These are phyloP conservation scores for Centropyge bicolor DNA, from an alignment of 2,797 vertebrate species.

Conservation along the genomic window DNA sequence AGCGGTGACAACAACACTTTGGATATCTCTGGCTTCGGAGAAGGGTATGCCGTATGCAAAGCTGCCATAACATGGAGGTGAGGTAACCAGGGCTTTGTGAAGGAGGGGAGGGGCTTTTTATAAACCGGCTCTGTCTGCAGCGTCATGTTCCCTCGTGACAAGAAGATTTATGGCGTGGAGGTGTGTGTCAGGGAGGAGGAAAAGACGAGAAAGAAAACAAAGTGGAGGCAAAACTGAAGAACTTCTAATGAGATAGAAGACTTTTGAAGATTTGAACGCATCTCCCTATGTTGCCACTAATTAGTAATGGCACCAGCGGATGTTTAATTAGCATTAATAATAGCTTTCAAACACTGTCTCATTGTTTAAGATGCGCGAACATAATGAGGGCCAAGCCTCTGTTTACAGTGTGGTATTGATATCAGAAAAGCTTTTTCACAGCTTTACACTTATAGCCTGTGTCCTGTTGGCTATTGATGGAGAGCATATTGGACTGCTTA, in stretches of 20 bases:
- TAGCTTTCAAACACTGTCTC: conserved; percentile 36
- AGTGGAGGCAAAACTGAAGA: conserved; percentile 14
- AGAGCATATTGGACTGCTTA: neutral
- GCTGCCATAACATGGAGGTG: conserved; percentile 67
- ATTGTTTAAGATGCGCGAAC: conserved; percentile 22
- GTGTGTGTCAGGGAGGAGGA: neutral
- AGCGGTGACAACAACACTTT: conserved; percentile 52
- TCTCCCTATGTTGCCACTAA: conserved; percentile 38
- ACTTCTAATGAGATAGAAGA: conserved; percentile 30
- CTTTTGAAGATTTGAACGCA: conserved; percentile 27
- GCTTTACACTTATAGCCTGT: conserved; percentile 1
- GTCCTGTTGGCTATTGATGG: conserved; percentile 4
- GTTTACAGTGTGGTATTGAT: conserved; percentile 28
- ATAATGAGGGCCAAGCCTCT: conserved; percentile 40
- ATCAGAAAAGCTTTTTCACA: neutral
- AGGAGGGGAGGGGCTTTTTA: conserved; percentile 59
- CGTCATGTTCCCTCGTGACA: conserved; percentile 71
- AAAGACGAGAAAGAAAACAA: conserved; percentile 12
- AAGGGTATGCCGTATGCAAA: conserved; percentile 56
- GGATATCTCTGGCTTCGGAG: conserved; percentile 51
- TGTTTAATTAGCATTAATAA: conserved; percentile 61
- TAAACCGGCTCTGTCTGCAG: conserved; percentile 71
- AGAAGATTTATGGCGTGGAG: conserved; percentile 40
- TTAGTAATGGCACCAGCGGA: conserved; percentile 37
- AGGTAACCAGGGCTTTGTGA: conserved; percentile 53